These are phyloP conservation scores for Cantharis rufa DNA, from an alignment of 2,888 invertebrate species.

Conservation along the genomic window DNA sequence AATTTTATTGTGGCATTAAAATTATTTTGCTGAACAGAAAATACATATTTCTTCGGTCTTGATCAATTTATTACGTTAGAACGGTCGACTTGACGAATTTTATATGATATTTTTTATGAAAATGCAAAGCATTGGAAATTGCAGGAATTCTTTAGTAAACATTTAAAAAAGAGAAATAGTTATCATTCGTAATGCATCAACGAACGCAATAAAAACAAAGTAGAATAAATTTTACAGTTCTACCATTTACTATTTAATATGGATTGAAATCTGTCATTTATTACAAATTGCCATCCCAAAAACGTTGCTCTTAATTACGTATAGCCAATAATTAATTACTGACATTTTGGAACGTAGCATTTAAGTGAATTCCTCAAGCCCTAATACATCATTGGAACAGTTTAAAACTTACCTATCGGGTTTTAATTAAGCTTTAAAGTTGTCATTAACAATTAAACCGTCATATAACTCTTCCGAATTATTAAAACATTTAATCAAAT, in stretches of 20 bases:
- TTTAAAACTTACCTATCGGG: constrained; percentile 21
- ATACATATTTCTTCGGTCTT: not conserved
- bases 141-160: not conserved
- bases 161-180: not conserved
- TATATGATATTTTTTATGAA: not conserved
- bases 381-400: constrained; percentile 22
- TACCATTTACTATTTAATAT: not conserved
- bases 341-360: constrained; percentile 37
- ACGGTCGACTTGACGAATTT: not conserved
- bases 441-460: not conserved
- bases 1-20: not conserved
- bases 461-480: not conserved
- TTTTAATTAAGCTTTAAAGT: constrained; percentile 20
- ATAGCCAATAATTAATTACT: constrained; percentile 45
- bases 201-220: no score
- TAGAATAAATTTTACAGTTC: not conserved
- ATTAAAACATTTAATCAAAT: not conserved
- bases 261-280: constrained; percentile 18
- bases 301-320: constrained; percentile 44
- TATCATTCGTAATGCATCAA: not conserved
- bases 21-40: not conserved
- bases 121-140: not conserved
- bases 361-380: constrained; percentile 33
- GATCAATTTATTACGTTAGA: not conserved
- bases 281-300: constrained; percentile 28